A percentile compares a stretch with the other conserved stretches of the same genome.
Conservation (phyloP, 1,140 invertebrate genomes). For the Carposina sasakii region DNA sequence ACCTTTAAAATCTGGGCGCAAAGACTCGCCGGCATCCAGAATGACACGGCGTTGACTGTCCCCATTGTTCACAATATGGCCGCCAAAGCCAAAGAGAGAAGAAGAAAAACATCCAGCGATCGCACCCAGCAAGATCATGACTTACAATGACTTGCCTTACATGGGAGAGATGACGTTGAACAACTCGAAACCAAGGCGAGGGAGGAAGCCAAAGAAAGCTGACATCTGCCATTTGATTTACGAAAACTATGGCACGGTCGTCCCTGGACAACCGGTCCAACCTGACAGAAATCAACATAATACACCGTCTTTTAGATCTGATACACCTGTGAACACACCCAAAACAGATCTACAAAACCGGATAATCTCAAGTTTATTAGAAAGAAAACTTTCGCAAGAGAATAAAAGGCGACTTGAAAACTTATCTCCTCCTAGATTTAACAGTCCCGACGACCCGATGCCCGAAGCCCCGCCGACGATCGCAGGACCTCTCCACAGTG, state of each 20-base stretch:
- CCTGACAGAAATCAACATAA: conserved; percentile 32
- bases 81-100: conserved; percentile 41
- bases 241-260: conserved; percentile 91
- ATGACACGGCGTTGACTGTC: conserved; percentile 59
- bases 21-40: conserved; percentile 79
- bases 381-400: conserved; percentile 80
- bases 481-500: conserved; percentile 54
- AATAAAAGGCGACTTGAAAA: conserved; percentile 61
- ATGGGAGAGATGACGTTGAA: conserved; percentile 93
- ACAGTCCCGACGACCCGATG: conserved; percentile 50
- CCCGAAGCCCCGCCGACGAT: conserved; percentile 48
- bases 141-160: conserved; percentile 88
- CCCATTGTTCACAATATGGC: conserved; percentile 33
- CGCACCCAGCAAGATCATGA: conserved; percentile 74
- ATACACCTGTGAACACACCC: conserved; percentile 28
- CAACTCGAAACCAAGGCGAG: conserved; percentile 86
- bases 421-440: conserved; percentile 38
- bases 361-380: conserved; percentile 79
- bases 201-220: conserved; percentile 90
- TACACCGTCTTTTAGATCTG: conserved; percentile 29
- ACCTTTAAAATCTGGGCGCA: conserved; percentile 82
- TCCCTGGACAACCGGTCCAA: conserved; percentile 76
- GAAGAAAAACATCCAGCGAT: conserved; percentile 55
- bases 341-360: conserved; percentile 79
- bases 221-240: conserved; percentile 94